Conservation (phyloP, 2,888 invertebrate genomes). For the Cenopis cana region DNA sequence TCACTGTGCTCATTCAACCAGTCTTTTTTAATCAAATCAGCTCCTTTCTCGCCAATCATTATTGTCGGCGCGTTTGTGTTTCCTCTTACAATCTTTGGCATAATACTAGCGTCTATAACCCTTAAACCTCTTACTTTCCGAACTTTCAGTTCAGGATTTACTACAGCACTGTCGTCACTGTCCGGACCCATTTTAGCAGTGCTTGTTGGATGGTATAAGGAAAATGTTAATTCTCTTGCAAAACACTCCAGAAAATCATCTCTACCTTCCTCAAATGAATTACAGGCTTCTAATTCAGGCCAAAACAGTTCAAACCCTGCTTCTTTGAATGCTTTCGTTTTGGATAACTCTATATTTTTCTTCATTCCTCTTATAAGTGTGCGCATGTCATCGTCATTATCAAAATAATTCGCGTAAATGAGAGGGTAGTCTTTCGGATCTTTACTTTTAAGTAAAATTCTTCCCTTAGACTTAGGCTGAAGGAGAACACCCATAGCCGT, state of each 20-base stretch:
- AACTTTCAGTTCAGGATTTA: slow-evolving; percentile 84
- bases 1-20: slow-evolving; percentile 71
- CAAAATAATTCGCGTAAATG: slow-evolving; percentile 86
- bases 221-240: slow-evolving; percentile 63
- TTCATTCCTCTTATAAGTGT: slow-evolving; percentile 59
- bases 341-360: slow-evolving; percentile 55
- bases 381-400: slow-evolving; percentile 81
- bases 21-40: slow-evolving; percentile 86
- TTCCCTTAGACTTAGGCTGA: slow-evolving; percentile 88
- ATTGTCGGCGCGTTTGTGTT: slow-evolving; percentile 87
- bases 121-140: slow-evolving; percentile 81
- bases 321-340: slow-evolving; percentile 61
- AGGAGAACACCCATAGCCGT: slow-evolving; percentile 85
- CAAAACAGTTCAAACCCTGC: slow-evolving; percentile 61
- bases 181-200: slow-evolving; percentile 87
- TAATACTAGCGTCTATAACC: slow-evolving; percentile 88
- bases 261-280: slow-evolving; percentile 53
- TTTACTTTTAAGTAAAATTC: slow-evolving; percentile 86
- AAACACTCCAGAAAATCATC: slow-evolving; percentile 64
- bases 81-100: slow-evolving; percentile 86
- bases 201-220: slow-evolving; percentile 89
- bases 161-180: slow-evolving; percentile 76
- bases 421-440: slow-evolving; percentile 89
- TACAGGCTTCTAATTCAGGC: slow-evolving; percentile 66
- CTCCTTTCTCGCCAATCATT: slow-evolving; percentile 88